These are phyloP conservation scores for Nothocercus nigrocapillus DNA, from an alignment of 2,113 vertebrate species.

Conservation along the genomic window DNA sequence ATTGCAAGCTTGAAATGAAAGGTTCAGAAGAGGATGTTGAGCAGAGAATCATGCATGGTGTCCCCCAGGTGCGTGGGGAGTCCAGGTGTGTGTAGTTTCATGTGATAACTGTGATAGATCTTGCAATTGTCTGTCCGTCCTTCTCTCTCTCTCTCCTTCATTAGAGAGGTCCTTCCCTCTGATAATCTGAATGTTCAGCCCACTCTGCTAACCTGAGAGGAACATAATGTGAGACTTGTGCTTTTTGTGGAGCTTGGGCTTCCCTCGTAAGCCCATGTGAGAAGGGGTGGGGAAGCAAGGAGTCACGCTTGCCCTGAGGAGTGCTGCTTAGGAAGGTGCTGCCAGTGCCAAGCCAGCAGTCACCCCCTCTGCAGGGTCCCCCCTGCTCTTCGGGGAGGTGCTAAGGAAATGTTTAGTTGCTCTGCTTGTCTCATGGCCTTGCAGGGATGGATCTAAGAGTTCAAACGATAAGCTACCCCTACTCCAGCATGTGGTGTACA, in stretches of 20 bases:
- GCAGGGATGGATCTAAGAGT: background rate
- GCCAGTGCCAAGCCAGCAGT: background rate
- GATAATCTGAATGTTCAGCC: background rate
- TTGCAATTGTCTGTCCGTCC: too few species aligned
- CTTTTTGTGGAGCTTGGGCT: background rate
- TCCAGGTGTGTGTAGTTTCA: background rate
- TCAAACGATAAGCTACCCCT: background rate
- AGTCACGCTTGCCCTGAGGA: background rate
- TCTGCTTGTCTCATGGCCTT: fast-evolving
- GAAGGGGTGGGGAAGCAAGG: background rate
- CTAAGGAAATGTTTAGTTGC: background rate
- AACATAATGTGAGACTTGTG: background rate
- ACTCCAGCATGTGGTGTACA: background rate
- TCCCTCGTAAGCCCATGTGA: background rate
- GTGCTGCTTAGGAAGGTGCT: background rate
- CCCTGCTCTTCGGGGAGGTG: background rate
- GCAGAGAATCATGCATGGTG: background rate
- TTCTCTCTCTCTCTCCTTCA: background rate
- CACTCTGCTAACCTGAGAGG: background rate
- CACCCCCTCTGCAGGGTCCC: background rate
- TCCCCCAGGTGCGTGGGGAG: background rate
- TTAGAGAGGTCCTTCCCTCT: background rate
- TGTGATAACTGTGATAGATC: background rate
- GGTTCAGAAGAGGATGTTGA: background rate
- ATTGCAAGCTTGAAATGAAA: background rate